Evolutionary conservation across 53 echinoderm and acorn worm species (phyloP), one percentile per base, ranked within the genome.

Genomic region (Henricia sp.): DNA sequence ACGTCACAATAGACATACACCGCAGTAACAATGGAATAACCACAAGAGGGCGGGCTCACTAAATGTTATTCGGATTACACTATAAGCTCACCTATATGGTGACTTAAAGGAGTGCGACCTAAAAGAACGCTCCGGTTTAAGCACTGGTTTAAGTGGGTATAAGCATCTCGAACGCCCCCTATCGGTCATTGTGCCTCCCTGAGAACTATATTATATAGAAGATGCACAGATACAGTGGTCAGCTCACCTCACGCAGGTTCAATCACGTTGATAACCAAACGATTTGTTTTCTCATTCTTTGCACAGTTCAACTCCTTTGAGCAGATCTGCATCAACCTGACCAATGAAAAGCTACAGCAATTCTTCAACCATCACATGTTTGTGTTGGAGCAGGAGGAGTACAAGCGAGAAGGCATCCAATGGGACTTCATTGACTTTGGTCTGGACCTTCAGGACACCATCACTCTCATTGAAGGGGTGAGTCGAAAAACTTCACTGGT

Each of bases 341-440:
- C 99, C 87, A 99, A 99, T 42, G 99, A 99, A 89, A 99, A 99
- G 74, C 84, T 99, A 50, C 99, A 99, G 70, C 99, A 99, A 84
- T 99, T 99, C 71, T 99, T 99, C 99, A 99, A 99, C 93, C 99
- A 99, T 82, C 99, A 99, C 99, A 99, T 99, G 99, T 99, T 99
- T 88, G 77, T 99, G 42, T 82, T 99, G 27, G 99, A 99, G 84
- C 99, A 99, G 73, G 99, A 99, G 46, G 99, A 99, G 46, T 99
- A 99, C 95, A 94, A 92, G 86, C 85, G 99, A 29, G 99, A 99
- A 39, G 99, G 99, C 60, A 99, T 99, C 87, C 68, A 95, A 46
- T 99, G 99, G 99, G 90, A 84, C 8, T 99, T 99, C 92, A 99
- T 99, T 56, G 99, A 99, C 77, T 99, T 99, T 73, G 99, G 99